Conservation (phyloP, 2,888 invertebrate genomes). For the Chrysolina oricalcia region DNA sequence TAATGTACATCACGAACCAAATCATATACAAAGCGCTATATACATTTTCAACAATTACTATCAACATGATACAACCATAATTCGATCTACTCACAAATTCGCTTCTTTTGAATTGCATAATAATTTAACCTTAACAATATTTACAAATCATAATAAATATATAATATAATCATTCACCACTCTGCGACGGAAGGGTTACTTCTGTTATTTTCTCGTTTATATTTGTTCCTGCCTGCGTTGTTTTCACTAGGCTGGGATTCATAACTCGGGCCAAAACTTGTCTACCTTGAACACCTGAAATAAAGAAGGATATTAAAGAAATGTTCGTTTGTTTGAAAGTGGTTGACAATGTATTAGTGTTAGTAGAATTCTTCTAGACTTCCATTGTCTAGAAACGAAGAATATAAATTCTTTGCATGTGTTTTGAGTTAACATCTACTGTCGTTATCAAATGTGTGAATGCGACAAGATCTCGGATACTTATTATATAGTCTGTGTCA, state of each 20-base stretch:
- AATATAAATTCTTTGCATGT: too few species aligned
- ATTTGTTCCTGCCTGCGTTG: slow-evolving; percentile 50
- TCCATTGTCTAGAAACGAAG: too few species aligned
- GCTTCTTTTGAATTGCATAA: slow-evolving; percentile 4
- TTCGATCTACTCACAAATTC: slow-evolving; percentile 33
- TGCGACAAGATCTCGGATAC: too few species aligned
- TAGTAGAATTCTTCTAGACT: too few species aligned
- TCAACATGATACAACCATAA: slow-evolving; percentile 45
- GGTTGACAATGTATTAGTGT: too few species aligned
- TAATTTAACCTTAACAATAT: slow-evolving; percentile 49
- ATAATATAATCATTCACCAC: slow-evolving; percentile 42
- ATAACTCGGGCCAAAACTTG: slow-evolving; percentile 74
- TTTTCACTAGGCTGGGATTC: slow-evolving; percentile 66
- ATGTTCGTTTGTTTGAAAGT: not conserved
- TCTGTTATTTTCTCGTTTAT: slow-evolving; percentile 48
- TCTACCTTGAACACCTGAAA: slow-evolving; percentile 66
- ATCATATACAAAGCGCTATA: slow-evolving; percentile 12
- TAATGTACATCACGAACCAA: slow-evolving; percentile 37
- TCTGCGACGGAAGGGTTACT: slow-evolving; percentile 45
- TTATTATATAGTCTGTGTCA: too few species aligned
- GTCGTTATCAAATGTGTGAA: too few species aligned
- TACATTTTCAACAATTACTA: slow-evolving; percentile 41
- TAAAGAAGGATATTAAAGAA: slow-evolving; percentile 18
- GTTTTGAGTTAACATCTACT: too few species aligned
- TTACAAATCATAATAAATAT: slow-evolving; percentile 40